These are phyloP conservation scores for Drosophila funebris DNA, from an alignment of 1,140 invertebrate species.

Conservation along the genomic window DNA sequence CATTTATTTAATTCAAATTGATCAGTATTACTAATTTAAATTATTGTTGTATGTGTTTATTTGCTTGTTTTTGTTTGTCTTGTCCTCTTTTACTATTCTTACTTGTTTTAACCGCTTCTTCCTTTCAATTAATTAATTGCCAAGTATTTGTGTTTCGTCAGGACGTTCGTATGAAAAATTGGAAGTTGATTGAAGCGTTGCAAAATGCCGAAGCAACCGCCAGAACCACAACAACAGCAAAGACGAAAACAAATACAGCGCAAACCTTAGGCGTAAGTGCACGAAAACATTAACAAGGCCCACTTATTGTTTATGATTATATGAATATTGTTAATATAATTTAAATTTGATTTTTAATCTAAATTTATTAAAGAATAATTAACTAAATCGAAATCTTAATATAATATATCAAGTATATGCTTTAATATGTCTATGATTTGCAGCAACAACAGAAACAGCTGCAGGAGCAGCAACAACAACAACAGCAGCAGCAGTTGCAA, in stretches of 20 bases:
- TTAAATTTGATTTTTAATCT: neutral
- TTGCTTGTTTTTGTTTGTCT: neutral
- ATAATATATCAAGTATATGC: neutral
- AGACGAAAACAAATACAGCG: slow-evolving; percentile 81
- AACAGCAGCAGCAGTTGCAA: slow-evolving; percentile 47
- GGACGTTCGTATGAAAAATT: slow-evolving; percentile 93
- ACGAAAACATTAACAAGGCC: slow-evolving; percentile 25
- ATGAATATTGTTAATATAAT: neutral
- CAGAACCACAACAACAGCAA: slow-evolving; percentile 75
- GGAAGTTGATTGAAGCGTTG: slow-evolving; percentile 94
- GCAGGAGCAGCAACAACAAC: slow-evolving; percentile 56
- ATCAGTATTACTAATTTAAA: too few species aligned
- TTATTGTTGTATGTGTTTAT: neutral
- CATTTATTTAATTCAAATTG: neutral
- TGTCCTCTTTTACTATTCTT: neutral
- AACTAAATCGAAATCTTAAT: neutral
- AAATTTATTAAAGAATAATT: neutral
- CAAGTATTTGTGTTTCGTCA: slow-evolving; percentile 83
- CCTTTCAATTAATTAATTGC: slow-evolving; percentile 53
- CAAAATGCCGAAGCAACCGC: slow-evolving; percentile 88
- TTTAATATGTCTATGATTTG: slow-evolving; percentile 9
- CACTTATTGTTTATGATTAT: neutral
- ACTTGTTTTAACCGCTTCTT: neutral
- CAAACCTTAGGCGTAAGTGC: slow-evolving; percentile 85
- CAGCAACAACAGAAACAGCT: slow-evolving; percentile 69